A percentile compares a stretch with the other conserved stretches of the same genome.
Evolutionary conservation across 2,797 vertebrate genomes (phyloP).

Genomic region (Arvicola amphibius): DNA sequence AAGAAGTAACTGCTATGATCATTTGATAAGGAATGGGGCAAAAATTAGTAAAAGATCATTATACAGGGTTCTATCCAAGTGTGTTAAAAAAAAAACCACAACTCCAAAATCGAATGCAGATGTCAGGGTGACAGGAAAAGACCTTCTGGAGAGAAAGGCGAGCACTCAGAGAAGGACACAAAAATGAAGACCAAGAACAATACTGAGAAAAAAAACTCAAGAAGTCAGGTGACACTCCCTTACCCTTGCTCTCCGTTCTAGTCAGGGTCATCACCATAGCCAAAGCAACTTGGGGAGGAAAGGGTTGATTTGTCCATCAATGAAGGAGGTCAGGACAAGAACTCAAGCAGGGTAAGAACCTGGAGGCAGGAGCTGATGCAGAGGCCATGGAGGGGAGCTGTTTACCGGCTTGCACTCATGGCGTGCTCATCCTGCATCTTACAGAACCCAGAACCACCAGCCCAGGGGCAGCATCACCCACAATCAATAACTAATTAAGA

Average conservation of each 20-base stretch:
- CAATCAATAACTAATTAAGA: not conserved
- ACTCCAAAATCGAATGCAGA: constrained; percentile 2
- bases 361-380: not conserved
- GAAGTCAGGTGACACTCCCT: not conserved
- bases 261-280: not conserved
- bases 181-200: constrained; percentile 33
- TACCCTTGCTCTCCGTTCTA: not conserved
- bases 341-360: not conserved
- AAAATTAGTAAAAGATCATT: constrained; percentile 60
- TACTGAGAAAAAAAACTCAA: constrained; percentile 5
- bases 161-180: not conserved
- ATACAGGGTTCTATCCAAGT: constrained; percentile 9
- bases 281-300: not conserved
- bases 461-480: not conserved
- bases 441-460: not conserved
- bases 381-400: not conserved
- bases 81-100: constrained; percentile 3
- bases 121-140: not conserved
- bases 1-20: constrained; percentile 30
- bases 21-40: constrained; percentile 16
- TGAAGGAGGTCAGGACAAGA: not conserved
- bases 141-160: constrained; percentile 41
- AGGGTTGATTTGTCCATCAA: not conserved
- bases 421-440: not conserved
- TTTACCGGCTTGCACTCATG: not conserved